These are phyloP conservation scores for Falcunculus frontatus DNA, from an alignment of 2,113 vertebrate species.

Conservation along the genomic window DNA sequence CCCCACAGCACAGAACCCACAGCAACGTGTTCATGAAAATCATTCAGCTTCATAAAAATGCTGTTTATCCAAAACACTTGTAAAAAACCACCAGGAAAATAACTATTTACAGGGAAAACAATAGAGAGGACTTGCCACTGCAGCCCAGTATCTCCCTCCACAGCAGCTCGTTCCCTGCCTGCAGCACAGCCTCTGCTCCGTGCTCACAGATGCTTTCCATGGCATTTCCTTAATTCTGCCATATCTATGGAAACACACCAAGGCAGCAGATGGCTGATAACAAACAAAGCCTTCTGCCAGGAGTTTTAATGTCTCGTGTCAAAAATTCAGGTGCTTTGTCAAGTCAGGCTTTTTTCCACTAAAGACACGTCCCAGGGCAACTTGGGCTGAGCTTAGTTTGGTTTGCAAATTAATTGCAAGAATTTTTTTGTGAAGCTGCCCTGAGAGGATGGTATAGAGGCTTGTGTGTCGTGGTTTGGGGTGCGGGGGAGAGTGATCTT, in stretches of 20 bases:
- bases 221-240: background rate
- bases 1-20: background rate
- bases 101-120: background rate
- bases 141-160: background rate
- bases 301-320: background rate
- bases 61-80: background rate
- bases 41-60: background rate
- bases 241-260: background rate
- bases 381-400: background rate
- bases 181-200: background rate
- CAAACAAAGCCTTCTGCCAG: constrained; percentile 19
- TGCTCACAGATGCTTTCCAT: background rate
- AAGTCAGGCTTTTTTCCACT: background rate
- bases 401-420: background rate
- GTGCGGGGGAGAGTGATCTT: background rate
- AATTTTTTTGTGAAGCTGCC: background rate
- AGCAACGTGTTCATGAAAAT: background rate
- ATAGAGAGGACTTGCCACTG: background rate
- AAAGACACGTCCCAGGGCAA: background rate
- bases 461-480: background rate
- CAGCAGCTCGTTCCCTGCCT: background rate
- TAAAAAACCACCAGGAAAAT: background rate
- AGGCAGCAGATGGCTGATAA: constrained; percentile 29
- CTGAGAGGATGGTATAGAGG: background rate
- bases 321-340: background rate